phyloP scores from a whole-genome alignment of 1,140 invertebrate species.

The Myzus persicae region DNA sequence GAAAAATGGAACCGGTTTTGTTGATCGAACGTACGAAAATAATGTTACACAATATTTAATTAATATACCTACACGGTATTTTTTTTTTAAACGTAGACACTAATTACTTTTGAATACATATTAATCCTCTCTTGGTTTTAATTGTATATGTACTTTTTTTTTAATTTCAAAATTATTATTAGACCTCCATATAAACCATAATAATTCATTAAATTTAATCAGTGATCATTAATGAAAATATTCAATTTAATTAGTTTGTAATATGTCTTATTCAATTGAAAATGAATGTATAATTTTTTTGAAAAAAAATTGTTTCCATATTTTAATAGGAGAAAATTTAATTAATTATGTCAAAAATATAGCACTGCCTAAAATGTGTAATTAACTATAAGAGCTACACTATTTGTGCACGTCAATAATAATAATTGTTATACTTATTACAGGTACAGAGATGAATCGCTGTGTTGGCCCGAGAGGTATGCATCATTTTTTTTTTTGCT shows the following conservation, averaged over 20 bases:
- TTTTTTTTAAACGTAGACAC: not conserved
- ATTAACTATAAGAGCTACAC: too few species aligned
- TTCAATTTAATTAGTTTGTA: not conserved
- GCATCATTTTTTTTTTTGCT: not conserved
- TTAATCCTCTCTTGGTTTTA: not conserved
- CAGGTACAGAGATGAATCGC: slow-evolving; percentile 47
- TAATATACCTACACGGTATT: not conserved
- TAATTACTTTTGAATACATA: slow-evolving; percentile 8
- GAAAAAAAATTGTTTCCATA: too few species aligned
- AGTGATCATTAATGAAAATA: not conserved
- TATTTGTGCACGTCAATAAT: not conserved
- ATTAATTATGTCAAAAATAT: too few species aligned
- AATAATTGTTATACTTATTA: not conserved
- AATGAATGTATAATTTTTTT: not conserved
- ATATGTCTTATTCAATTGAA: not conserved
- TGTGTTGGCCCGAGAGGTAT: slow-evolving; percentile 54
- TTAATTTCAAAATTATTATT: not conserved
- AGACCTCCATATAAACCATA: not conserved
- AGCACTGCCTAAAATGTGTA: too few species aligned
- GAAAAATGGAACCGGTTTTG: slow-evolving; percentile 1
- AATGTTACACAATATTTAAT: slow-evolving; percentile 7
- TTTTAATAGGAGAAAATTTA: too few species aligned
- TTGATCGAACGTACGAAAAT: not conserved
- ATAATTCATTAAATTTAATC: not conserved
- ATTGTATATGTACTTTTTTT: not conserved